These are phyloP conservation scores for Drosophila trichaetosa DNA, from an alignment of 2,888 invertebrate species.

Conservation along the genomic window DNA sequence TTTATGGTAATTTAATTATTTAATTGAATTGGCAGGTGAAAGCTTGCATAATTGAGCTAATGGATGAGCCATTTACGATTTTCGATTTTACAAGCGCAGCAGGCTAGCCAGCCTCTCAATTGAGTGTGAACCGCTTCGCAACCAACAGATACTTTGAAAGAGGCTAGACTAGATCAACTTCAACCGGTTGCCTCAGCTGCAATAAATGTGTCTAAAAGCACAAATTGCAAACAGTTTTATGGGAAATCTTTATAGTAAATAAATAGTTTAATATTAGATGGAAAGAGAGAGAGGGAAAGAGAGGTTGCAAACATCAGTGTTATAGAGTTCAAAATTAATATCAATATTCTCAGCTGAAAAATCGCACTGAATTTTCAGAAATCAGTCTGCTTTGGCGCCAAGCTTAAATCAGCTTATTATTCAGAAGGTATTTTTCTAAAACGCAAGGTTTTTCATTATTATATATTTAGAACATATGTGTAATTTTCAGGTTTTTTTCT, in stretches of 20 bases:
- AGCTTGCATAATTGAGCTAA: conserved; percentile 63
- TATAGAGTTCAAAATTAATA: background rate
- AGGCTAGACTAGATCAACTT: conserved; percentile 8
- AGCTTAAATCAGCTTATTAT: background rate
- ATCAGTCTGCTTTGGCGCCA: background rate
- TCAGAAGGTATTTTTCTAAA: background rate
- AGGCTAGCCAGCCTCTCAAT: conserved; percentile 58
- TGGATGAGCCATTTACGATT: conserved; percentile 50
- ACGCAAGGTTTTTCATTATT: background rate
- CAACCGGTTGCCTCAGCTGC: background rate
- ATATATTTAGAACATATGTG: background rate
- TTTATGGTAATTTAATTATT: conserved; percentile 36
- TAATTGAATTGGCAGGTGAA: conserved; percentile 43
- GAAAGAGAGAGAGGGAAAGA: background rate
- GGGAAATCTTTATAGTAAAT: background rate
- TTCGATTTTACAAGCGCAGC: conserved; percentile 25
- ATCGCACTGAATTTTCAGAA: background rate
- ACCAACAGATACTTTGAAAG: conserved; percentile 17
- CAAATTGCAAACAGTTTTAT: background rate
- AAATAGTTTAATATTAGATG: background rate
- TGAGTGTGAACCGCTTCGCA: conserved; percentile 38
- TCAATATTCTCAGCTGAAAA: background rate
- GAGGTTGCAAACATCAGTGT: background rate
- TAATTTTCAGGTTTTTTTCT: background rate
- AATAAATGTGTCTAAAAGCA: background rate